A percentile compares a stretch with the other conserved stretches of the same genome.
Conservation (phyloP, 2,888 invertebrate species). For the Tuberolachnus salignus region DNA sequence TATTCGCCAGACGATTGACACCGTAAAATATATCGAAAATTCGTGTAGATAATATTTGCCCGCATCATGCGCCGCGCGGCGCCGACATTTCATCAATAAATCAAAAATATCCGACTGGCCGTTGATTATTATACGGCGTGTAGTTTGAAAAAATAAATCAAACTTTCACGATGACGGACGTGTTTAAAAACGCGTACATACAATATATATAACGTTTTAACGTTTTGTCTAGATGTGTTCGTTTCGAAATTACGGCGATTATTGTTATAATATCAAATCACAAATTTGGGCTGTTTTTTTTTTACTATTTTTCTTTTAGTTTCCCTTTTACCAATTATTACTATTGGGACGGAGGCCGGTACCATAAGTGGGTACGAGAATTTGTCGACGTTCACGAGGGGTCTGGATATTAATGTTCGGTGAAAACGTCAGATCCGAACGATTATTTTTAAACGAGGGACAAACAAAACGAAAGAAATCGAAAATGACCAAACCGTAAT, state of each 20-base stretch:
- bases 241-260: neutral
- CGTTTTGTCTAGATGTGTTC: neutral
- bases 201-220: neutral
- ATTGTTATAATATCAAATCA: too few species aligned
- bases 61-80: neutral
- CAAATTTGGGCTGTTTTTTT: too few species aligned
- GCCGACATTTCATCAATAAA: neutral
- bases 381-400: too few species aligned
- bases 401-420: too few species aligned
- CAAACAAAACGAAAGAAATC: too few species aligned
- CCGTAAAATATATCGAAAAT: neutral
- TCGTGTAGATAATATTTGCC: neutral
- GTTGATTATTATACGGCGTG: constrained; percentile 3
- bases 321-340: too few species aligned
- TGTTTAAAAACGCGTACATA: neutral
- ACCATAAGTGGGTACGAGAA: too few species aligned
- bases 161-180: neutral
- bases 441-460: too few species aligned
- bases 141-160: neutral
- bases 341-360: too few species aligned
- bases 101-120: neutral
- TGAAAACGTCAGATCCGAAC: too few species aligned
- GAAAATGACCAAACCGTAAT: too few species aligned
- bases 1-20: neutral
- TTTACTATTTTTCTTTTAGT: too few species aligned